These are phyloP conservation scores for Hormaphis cornu DNA, from an alignment of 1,140 invertebrate genomes.

Conservation along the genomic window DNA sequence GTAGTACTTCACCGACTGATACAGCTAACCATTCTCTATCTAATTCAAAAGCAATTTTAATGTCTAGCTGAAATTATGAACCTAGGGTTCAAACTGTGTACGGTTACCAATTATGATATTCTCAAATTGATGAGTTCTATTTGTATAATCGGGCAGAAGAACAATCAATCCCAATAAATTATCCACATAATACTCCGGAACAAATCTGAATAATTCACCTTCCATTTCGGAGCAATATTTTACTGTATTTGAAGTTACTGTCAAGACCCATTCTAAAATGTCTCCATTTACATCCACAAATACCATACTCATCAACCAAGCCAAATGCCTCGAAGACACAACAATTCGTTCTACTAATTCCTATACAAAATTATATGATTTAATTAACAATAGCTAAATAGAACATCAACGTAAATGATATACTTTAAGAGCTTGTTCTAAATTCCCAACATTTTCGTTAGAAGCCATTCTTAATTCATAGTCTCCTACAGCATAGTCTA, in stretches of 20 bases:
- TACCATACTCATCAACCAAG: conserved; percentile 3
- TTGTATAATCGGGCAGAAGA: not conserved
- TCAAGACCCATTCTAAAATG: not conserved
- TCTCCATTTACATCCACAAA: not conserved
- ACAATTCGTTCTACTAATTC: not conserved
- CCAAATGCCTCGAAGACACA: not conserved
- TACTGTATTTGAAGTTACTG: not conserved
- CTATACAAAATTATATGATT: not conserved
- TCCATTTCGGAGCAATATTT: not conserved
- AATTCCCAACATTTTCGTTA: not conserved
- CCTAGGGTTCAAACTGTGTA: not conserved
- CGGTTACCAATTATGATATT: not conserved
- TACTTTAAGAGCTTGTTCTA: not conserved
- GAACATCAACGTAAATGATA: not conserved
- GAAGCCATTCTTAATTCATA: not conserved
- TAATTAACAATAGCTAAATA: not conserved
- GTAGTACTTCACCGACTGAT: not conserved
- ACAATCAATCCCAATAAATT: not conserved
- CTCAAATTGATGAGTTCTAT: not conserved
- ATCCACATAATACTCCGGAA: not conserved
- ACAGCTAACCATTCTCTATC: not conserved
- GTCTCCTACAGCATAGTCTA: not conserved
- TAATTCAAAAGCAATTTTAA: not conserved
- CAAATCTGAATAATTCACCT: not conserved
- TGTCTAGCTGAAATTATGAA: not conserved